These are phyloP conservation scores for Morelia viridis DNA, from an alignment of 2,797 vertebrate genomes.

Conservation along the genomic window DNA sequence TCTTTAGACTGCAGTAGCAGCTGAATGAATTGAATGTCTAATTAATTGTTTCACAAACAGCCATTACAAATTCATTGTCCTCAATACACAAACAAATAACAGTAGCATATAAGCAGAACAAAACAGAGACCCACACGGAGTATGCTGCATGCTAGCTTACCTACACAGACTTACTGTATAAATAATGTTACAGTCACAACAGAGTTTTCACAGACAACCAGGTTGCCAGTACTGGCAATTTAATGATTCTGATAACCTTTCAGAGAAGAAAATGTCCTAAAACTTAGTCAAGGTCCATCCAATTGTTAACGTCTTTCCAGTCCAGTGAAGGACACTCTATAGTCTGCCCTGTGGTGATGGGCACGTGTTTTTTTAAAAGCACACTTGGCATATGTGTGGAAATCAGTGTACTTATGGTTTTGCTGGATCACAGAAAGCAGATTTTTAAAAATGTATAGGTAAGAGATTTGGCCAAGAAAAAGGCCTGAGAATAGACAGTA, in stretches of 20 bases:
- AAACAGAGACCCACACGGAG: not conserved
- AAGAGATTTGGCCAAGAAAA: not conserved
- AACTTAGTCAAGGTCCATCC: not conserved
- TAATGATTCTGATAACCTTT: not conserved
- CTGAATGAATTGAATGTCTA: not conserved
- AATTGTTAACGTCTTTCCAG: not conserved
- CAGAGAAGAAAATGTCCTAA: too few species aligned
- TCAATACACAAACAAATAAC: not conserved
- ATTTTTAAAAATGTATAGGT: not conserved
- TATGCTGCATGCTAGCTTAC: not conserved
- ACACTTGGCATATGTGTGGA: not conserved
- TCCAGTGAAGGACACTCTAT: not conserved
- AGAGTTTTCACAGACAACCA: not conserved
- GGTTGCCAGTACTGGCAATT: not conserved
- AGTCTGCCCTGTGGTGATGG: not conserved
- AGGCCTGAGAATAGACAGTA: not conserved
- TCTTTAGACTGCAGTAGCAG: conserved; percentile 7
- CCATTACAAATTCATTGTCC: not conserved
- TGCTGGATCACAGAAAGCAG: not conserved
- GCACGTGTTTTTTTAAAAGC: not conserved
- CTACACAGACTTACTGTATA: not conserved
- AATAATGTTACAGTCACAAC: not conserved
- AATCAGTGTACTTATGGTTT: not conserved
- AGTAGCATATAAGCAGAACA: not conserved
- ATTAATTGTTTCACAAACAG: not conserved